Evolutionary conservation across 2,797 vertebrate species (phyloP).

Genomic region (Clarias fuscus): DNA sequence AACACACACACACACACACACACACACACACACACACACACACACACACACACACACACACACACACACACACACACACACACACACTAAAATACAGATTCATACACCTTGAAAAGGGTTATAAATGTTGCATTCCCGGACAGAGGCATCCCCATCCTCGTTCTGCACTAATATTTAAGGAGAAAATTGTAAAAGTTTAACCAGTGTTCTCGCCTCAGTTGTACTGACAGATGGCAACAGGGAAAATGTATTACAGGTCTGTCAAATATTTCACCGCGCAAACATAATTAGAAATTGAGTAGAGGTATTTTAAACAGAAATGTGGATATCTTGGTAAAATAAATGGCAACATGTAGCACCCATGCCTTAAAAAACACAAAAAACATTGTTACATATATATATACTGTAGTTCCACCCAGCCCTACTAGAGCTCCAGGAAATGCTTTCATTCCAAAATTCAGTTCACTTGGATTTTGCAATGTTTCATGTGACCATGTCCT

Average conservation of each 20-base stretch:
- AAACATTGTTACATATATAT: neutral
- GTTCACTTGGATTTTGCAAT: neutral
- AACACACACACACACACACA: constrained; percentile 10
- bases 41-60: neutral
- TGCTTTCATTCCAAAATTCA: neutral
- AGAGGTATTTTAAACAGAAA: neutral
- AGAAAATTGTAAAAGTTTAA: constrained; percentile 25
- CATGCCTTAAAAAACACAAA: neutral
- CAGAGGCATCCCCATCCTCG: constrained; percentile 23
- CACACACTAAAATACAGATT: constrained; percentile 24
- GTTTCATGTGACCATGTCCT: neutral
- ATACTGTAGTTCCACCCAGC: neutral
- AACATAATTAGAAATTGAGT: neutral
- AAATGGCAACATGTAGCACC: neutral
- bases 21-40: neutral
- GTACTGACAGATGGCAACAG: neutral
- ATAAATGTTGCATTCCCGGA: constrained; percentile 31
- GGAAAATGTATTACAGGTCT: neutral
- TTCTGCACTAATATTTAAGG: constrained; percentile 11
- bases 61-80: constrained; percentile 7
- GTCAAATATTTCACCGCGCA: neutral
- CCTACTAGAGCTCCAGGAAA: neutral
- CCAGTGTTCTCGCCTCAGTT: neutral
- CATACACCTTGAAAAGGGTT: constrained; percentile 45
- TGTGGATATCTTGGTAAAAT: neutral